Conservation (phyloP, 2,797 vertebrate species). For the Fratercula arctica region DNA sequence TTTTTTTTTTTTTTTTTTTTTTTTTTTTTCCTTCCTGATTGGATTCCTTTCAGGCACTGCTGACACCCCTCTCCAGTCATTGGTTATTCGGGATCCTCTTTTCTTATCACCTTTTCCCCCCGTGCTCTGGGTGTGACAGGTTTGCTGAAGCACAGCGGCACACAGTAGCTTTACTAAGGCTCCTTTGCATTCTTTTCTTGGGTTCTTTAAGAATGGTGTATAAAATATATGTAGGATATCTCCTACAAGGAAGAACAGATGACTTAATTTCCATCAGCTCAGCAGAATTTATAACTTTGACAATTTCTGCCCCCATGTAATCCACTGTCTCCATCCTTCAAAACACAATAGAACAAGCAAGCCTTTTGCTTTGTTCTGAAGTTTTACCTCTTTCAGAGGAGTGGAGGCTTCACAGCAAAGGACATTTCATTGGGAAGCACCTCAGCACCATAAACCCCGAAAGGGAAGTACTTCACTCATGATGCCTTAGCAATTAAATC, state of each 20-base stretch:
- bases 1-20: too few relatives aligned
- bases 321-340: background rate
- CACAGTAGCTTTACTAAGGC: background rate
- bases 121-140: background rate
- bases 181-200: background rate
- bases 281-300: background rate
- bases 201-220: background rate
- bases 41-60: background rate
- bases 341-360: background rate
- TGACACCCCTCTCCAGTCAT: background rate
- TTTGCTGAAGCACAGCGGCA: background rate
- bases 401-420: background rate
- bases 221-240: background rate
- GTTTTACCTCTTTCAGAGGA: background rate
- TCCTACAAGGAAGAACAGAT: background rate
- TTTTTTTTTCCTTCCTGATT: too few relatives aligned
- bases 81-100: background rate
- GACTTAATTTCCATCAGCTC: background rate
- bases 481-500: background rate
- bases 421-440: background rate
- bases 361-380: background rate
- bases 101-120: background rate
- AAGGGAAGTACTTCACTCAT: background rate
- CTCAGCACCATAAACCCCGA: background rate
- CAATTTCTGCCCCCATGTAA: background rate